phyloP scores from a whole-genome alignment of 2,797 vertebrate species.

The Falco berigora region DNA sequence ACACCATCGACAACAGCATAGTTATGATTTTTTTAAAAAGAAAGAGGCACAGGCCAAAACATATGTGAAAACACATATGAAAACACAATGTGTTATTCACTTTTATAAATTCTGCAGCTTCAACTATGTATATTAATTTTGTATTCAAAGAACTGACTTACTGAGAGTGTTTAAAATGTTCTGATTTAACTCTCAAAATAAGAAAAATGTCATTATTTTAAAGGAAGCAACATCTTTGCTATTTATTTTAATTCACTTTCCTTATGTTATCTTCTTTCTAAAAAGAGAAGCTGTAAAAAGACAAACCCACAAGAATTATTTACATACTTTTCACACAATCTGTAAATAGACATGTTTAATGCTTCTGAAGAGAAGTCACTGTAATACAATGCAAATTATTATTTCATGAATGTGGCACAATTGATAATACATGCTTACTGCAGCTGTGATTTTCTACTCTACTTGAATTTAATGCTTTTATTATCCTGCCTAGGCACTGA shows the following conservation, averaged over 20 bases:
- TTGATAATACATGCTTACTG: background rate
- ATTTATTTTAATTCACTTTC: conserved; percentile 15
- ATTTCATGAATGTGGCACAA: conserved; percentile 30
- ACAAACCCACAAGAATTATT: conserved; percentile 26
- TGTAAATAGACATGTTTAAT: background rate
- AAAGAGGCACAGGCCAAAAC: background rate
- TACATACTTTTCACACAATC: background rate
- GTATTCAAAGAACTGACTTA: background rate
- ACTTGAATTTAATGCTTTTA: conserved; percentile 15
- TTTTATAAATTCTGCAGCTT: background rate
- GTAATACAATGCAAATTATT: conserved; percentile 32
- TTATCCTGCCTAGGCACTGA: background rate
- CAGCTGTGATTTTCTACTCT: conserved; percentile 41
- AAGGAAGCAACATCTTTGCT: background rate
- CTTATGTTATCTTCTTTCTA: background rate
- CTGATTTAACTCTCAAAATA: background rate
- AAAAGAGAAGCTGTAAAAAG: conserved; percentile 6
- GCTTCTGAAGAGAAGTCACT: conserved; percentile 23
- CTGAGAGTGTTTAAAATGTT: background rate
- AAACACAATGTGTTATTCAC: background rate
- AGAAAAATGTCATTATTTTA: background rate
- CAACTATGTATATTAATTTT: background rate
- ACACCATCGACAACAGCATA: background rate
- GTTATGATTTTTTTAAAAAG: background rate
- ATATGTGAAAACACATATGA: background rate